Base-by-base conservation (phyloP, 1,140 invertebrate species). In the Drosophila burlai region DNA sequence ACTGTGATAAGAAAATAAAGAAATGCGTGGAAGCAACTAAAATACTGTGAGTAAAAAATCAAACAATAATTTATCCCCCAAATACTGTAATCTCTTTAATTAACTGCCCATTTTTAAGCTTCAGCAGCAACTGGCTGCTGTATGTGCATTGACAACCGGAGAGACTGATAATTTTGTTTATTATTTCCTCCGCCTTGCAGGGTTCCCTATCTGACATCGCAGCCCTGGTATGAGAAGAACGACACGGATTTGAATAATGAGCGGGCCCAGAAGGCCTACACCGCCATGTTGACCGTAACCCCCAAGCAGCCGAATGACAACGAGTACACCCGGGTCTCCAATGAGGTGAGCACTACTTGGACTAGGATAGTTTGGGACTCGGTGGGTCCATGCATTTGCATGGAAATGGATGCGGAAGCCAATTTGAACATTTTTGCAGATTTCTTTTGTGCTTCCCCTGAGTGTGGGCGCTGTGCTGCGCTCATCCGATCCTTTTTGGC, bases 271-370 rank as follows among this genome's bases (percentile, higher is more conserved):
- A 96, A 96, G 86, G 98, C 98, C 0, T 99, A 98, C 93, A 96
- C 97, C 71, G 96, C 98, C 1, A 93, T 99, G 55, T 94, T 99
- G 52, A 99, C 97, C 0, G 97, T 99, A n/a, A 99, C 98, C 0
- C 94, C 94, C 36, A 94, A 94, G 40, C 97, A 97, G 11, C 97
- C 97, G 0, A 96, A 97, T 69, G 96, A 96, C 82, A 94, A 95
- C 36, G 96, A 97, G 83, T 97, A 97, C 84, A 93, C 95, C 31
- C 95, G 96, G 43, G 97, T 98, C 91, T 97, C 97, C 40, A 94
- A 95, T 38, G 94, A 96, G 93, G 95, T 95, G 94, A 92, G 87
- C 80, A 10, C 40, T 21, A 36, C n/a, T 49, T 11, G 36, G 45
- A 16, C 1, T n/a, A 1, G 16, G 9, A 26, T 29, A 40, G 21